Conservation (phyloP, 2,113 vertebrate species). For the Vulpes ferrilata region DNA sequence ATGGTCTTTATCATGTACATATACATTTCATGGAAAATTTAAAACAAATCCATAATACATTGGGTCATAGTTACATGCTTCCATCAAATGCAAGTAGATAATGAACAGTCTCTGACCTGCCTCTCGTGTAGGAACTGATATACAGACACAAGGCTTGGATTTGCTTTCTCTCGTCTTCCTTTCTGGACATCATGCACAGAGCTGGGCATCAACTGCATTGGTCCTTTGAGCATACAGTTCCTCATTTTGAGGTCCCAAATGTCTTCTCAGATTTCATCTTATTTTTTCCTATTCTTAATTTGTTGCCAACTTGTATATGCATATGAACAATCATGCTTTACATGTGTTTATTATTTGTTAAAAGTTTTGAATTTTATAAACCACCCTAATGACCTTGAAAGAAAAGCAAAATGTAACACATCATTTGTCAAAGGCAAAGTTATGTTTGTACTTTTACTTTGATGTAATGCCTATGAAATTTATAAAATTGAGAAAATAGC, state of each 20-base stretch:
- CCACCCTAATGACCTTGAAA: not conserved
- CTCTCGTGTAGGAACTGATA: not conserved
- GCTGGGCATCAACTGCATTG: not conserved
- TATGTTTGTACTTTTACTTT: not conserved
- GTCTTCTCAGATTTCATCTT: not conserved
- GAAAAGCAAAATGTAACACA: not conserved
- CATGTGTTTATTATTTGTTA: not conserved
- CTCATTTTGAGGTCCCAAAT: not conserved
- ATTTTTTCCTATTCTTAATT: not conserved
- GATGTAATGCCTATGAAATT: not conserved
- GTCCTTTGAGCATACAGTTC: not conserved
- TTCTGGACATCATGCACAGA: not conserved
- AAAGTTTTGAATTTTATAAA: not conserved
- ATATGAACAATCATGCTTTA: not conserved
- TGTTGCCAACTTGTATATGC: not conserved
- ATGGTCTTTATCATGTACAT: not conserved
- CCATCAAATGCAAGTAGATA: not conserved
- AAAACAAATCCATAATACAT: not conserved
- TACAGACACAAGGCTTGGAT: not conserved
- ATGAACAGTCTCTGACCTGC: not conserved
- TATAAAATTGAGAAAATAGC: conserved; percentile 1
- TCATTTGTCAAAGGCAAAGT: not conserved
- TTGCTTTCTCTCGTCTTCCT: not conserved
- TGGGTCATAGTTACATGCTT: not conserved
- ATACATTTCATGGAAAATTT: not conserved